Percentiles rank a stretch among this genome's conserved stretches.
These are phyloP conservation scores for Chlamydotis undulata DNA, from an alignment of 2,113 vertebrate species.

Conservation along the genomic window DNA sequence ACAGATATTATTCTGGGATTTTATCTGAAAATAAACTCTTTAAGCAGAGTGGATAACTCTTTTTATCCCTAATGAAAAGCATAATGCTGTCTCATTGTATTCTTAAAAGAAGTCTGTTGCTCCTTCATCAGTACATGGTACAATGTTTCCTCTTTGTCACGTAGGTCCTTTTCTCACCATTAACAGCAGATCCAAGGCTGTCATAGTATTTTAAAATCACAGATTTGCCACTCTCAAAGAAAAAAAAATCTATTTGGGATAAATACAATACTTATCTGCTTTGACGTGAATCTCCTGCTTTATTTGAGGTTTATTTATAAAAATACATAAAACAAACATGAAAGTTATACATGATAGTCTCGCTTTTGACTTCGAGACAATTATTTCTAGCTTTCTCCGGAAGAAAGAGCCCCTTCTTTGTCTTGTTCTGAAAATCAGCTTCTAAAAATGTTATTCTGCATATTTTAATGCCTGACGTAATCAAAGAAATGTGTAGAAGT, in stretches of 20 bases:
- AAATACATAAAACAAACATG: neutral
- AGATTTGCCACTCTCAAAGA: neutral
- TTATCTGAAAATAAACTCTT: neutral
- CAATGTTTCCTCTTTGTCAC: fast-evolving
- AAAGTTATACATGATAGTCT: neutral
- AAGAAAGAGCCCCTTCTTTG: neutral
- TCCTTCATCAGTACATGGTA: neutral
- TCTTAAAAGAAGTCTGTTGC: neutral
- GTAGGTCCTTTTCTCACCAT: neutral
- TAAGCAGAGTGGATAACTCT: neutral
- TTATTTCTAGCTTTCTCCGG: neutral
- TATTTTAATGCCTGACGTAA: neutral
- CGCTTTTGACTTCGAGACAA: neutral
- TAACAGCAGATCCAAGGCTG: neutral
- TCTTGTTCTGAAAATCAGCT: neutral
- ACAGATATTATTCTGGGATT: neutral
- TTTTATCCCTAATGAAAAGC: neutral
- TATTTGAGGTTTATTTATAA: neutral
- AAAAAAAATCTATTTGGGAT: neutral
- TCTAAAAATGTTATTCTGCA: neutral
- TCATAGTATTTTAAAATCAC: neutral
- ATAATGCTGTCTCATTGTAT: neutral
- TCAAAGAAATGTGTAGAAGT: neutral
- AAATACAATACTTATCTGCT: neutral
- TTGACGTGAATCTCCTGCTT: neutral